Percentiles rank a stretch among this genome's conserved stretches.
phyloP scores from a whole-genome alignment of 1,140 invertebrate species.

The Drosophila varians region DNA sequence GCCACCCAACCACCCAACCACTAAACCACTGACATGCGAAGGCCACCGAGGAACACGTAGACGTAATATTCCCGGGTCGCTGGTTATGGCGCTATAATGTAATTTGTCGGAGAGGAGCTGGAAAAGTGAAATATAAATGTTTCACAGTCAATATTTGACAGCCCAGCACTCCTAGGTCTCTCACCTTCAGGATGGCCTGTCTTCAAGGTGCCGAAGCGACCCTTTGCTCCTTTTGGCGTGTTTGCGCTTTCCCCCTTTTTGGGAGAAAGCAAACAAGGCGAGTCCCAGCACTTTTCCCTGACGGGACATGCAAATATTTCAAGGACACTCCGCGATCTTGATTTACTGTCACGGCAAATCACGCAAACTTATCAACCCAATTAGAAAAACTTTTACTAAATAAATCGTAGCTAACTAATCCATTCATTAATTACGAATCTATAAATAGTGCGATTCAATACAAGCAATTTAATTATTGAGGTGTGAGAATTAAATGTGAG shows the following conservation, averaged over 20 bases:
- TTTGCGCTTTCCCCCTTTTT: conserved; percentile 20
- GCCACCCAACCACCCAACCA: background rate
- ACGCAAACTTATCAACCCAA: conserved; percentile 47
- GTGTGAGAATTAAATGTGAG: conserved; percentile 26
- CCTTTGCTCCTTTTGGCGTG: conserved; percentile 25
- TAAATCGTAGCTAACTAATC: conserved; percentile 17
- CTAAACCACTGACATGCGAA: conserved; percentile 44
- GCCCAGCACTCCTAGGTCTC: conserved; percentile 9
- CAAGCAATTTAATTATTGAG: conserved; percentile 17
- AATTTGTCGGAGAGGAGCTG: conserved; percentile 24
- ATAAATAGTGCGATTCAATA: conserved; percentile 13
- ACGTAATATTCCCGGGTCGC: conserved; percentile 17
- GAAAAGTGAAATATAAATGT: conserved; percentile 19
- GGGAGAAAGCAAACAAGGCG: conserved; percentile 27
- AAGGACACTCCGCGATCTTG: conserved; percentile 40
- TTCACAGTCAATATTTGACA: conserved; percentile 50
- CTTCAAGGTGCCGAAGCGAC: conserved; percentile 7
- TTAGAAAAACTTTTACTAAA: conserved; percentile 10
- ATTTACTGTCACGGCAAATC: conserved; percentile 37
- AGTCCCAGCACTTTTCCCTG: conserved; percentile 13
- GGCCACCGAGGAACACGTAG: conserved; percentile 23
- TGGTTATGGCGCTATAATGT: conserved; percentile 8
- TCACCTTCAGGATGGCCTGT: background rate
- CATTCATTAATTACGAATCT: conserved; percentile 22
- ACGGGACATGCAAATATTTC: conserved; percentile 41